Base-by-base conservation (phyloP, 92 coral and sea anemone genomes). In the Diadumene lineata region DNA sequence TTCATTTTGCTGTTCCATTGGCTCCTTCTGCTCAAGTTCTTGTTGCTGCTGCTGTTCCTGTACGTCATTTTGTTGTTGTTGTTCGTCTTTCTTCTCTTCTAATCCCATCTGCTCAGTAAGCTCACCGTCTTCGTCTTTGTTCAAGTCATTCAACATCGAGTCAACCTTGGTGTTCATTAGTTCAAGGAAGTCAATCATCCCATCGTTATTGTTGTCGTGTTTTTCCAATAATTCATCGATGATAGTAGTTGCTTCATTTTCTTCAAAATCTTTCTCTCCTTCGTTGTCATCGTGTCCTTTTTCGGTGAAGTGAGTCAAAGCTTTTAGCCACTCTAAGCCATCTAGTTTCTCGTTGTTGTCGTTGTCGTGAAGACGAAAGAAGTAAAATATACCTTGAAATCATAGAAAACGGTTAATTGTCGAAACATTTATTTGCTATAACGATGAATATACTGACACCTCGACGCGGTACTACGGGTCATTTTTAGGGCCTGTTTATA, bases 261-360 rank as follows among this genome's bases (percentile, higher is more conserved):
- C 96, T 24, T 81, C 87, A 67, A 96, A 89, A 46, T 77, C 48
- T 29, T 79, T 72, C 2, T 87, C 90, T 17, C 79, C 90, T 57
- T 74, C 83, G 31, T 73, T 82, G 34, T 69, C 75, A 19, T 82
- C 70, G 31, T 24, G 69, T 30, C 74, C 64, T 18, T 81, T 86
- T 16, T 83, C 86, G 58, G 86, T 90, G 64, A 88, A 88, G 50
- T 96, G 93, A 64, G 99, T 96, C 65, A 96, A 43, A 1, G 99
- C 97, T 8, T 56, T 73, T 77, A 89, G 58, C 88, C 90, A 85
- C 65, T 96, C 99, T 13, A 96, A 66, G 32, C 99, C 99, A 86
- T 96, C 99, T 28, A 96, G 87, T 72, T 96, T 92, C 53, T 83
- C 85, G 69, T 96, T 96, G 60, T 96, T 85, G 82, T 96, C 99